Percentiles rank a stretch among this genome's conserved stretches.
Evolutionary conservation across 1,140 invertebrate genomes (phyloP).

Genomic region (Andrena cerasifolii): DNA sequence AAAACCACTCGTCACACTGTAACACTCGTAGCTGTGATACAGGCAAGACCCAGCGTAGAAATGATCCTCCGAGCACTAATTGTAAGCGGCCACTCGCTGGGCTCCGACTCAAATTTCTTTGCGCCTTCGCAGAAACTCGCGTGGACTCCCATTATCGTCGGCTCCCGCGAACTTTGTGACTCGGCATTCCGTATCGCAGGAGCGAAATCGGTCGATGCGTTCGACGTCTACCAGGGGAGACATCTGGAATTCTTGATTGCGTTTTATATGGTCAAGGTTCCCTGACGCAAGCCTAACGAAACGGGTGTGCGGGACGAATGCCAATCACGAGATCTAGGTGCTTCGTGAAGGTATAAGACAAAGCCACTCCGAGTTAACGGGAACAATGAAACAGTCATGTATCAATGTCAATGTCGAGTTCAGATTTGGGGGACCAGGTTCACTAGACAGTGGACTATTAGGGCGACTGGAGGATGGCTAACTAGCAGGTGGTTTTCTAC

Average conservation of each 20-base stretch:
- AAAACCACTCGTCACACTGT: too few relatives aligned
- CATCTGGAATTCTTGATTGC: neutral
- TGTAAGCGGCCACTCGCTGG: neutral
- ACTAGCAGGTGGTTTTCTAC: neutral
- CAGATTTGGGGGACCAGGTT: neutral
- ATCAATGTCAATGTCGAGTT: conserved; percentile 16
- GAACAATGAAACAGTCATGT: neutral
- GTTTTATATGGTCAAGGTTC: conserved; percentile 4
- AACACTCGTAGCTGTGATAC: too few relatives aligned
- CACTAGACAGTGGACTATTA: neutral
- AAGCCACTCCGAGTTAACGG: neutral
- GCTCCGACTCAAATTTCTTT: neutral
- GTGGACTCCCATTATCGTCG: neutral
- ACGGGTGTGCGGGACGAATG: conserved; percentile 11
- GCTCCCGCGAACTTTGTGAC: neutral
- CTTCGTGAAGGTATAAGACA: neutral
- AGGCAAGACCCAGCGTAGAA: too few relatives aligned
- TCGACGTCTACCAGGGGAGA: neutral
- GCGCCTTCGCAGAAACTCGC: neutral
- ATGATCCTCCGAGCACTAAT: too few relatives aligned
- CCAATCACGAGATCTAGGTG: neutral
- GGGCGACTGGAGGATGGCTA: too few relatives aligned
- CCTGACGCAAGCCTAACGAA: conserved; percentile 15
- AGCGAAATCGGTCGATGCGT: neutral
- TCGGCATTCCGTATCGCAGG: neutral